Percentiles rank a stretch among this genome's conserved stretches.
phyloP scores from a whole-genome alignment of 2,113 vertebrate species.

The Pollimyrus isidori region DNA sequence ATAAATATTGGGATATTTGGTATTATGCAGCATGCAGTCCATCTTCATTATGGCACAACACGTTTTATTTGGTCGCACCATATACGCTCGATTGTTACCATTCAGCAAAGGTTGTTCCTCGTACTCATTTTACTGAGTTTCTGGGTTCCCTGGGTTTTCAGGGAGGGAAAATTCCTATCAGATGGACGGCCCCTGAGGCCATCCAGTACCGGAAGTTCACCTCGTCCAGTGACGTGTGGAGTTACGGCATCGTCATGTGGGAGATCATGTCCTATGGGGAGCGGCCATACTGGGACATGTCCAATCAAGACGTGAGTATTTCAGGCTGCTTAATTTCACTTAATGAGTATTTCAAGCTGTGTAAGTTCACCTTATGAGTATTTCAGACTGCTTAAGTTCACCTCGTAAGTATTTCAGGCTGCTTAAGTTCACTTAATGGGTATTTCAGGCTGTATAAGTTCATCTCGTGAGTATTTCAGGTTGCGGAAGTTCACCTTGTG shows the following conservation, averaged over 20 bases:
- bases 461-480: slow-evolving; percentile 53
- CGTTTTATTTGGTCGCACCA: background rate
- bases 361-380: background rate
- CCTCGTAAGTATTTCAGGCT: slow-evolving; percentile 60
- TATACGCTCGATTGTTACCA: background rate
- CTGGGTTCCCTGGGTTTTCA: slow-evolving; percentile 24
- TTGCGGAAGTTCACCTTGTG: background rate
- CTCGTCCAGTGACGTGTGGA: slow-evolving; percentile 67
- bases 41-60: background rate
- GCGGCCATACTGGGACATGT: slow-evolving; percentile 71
- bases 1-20: background rate
- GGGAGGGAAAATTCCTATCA: slow-evolving; percentile 68
- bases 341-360: background rate
- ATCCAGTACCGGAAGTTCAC: slow-evolving; percentile 72
- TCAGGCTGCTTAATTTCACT: no score
- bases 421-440: slow-evolving; percentile 45
- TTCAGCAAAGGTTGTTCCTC: background rate
- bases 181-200: slow-evolving; percentile 67
- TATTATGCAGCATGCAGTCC: background rate
- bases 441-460: slow-evolving; percentile 55
- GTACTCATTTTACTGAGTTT: background rate
- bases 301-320: slow-evolving; percentile 62
- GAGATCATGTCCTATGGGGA: slow-evolving; percentile 71
- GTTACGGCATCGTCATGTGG: slow-evolving; percentile 71
- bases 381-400: background rate